Conservation (phyloP, 2,113 vertebrate genomes). For the Catharus minimus region DNA sequence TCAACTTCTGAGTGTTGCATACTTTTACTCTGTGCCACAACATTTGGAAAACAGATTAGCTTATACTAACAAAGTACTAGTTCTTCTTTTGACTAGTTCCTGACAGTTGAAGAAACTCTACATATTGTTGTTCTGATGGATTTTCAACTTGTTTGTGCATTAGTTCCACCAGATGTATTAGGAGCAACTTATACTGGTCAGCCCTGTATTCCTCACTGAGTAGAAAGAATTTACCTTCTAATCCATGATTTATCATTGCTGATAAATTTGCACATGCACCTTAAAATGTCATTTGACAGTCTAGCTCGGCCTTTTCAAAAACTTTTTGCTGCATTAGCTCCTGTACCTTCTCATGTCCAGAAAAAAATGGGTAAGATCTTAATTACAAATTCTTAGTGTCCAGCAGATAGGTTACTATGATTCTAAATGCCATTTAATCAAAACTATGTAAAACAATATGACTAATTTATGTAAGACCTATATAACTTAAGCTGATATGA, state of each 20-base stretch:
- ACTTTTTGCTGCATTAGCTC: not conserved
- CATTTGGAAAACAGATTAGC: not conserved
- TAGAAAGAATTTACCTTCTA: not conserved
- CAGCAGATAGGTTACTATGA: not conserved
- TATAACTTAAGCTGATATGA: not conserved
- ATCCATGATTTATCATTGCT: not conserved
- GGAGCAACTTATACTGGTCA: not conserved
- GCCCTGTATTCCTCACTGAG: not conserved
- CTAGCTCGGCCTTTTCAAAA: not conserved
- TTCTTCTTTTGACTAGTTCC: not conserved
- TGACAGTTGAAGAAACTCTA: not conserved
- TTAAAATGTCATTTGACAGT: not conserved
- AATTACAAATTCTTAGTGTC: not conserved
- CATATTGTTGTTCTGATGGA: not conserved
- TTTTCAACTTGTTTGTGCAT: not conserved
- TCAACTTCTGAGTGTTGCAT: not conserved
- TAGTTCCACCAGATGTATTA: not conserved
- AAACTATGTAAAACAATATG: not conserved
- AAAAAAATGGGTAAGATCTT: not conserved
- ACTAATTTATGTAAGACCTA: not conserved
- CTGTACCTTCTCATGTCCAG: not conserved
- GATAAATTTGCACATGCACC: not conserved
- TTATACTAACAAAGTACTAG: not conserved
- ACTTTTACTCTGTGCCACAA: not conserved
- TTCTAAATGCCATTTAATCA: not conserved